A percentile compares a stretch with the other conserved stretches of the same genome.
Evolutionary conservation across 2,888 invertebrate species (phyloP).

Genomic region (Erynnis tages): DNA sequence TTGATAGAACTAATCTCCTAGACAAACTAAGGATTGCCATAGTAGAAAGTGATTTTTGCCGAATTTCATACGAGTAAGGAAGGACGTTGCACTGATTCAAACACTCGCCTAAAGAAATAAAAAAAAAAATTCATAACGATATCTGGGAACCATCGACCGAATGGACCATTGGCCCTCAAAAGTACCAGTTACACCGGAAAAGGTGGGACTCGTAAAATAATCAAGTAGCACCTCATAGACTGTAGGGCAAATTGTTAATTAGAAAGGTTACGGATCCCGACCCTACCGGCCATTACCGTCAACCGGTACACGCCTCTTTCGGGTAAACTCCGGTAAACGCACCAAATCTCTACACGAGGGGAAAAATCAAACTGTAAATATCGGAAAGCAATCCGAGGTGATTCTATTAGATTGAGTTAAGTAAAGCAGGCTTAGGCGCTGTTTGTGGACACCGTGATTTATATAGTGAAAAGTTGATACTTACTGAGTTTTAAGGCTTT

Average conservation of each 20-base stretch:
- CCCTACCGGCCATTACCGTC: slow-evolving; percentile 63
- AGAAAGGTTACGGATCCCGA: slow-evolving; percentile 67
- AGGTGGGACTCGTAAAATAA: slow-evolving; percentile 40
- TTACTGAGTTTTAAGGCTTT: no score
- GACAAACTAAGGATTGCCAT: no score
- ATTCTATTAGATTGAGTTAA: slow-evolving; percentile 78
- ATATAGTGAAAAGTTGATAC: slow-evolving; percentile 31
- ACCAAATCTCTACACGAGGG: slow-evolving; percentile 70
- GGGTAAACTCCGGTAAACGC: slow-evolving; percentile 67
- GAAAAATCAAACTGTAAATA: slow-evolving; percentile 78
- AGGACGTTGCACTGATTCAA: no score
- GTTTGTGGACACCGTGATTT: slow-evolving; percentile 45
- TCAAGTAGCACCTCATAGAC: slow-evolving; percentile 45
- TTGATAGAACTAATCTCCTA: no score
- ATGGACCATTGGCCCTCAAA: slow-evolving; percentile 1
- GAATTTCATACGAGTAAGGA: no score
- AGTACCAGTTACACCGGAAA: slow-evolving; percentile 20
- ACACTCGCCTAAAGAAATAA: background rate
- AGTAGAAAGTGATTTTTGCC: no score
- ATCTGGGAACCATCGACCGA: slow-evolving; percentile 4
- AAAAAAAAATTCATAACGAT: background rate
- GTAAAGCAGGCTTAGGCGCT: slow-evolving; percentile 51
- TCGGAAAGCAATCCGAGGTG: slow-evolving; percentile 76
- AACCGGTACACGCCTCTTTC: slow-evolving; percentile 70
- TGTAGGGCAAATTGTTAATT: slow-evolving; percentile 63